Evolutionary conservation across 2,797 vertebrate genomes (phyloP).

Genomic region (Cossypha niveicapilla): DNA sequence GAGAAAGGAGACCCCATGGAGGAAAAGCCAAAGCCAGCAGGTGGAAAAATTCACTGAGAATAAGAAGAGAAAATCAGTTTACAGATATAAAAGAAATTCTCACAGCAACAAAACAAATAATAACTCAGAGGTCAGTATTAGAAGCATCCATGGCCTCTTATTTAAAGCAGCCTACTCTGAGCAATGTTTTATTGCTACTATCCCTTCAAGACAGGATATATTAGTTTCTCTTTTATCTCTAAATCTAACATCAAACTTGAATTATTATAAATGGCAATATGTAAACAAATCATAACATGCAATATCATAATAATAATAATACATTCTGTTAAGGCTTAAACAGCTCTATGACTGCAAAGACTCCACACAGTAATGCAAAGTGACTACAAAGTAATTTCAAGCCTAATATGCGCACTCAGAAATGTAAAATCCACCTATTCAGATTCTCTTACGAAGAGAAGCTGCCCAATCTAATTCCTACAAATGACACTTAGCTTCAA

Average conservation of each 20-base stretch:
- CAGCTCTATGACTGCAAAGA: background rate
- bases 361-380: background rate
- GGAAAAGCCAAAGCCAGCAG: background rate
- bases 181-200: background rate
- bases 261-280: background rate
- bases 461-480: background rate
- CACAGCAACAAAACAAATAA: slow-evolving; percentile 12
- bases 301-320: background rate
- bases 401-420: background rate
- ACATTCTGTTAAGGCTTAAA: background rate
- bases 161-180: background rate
- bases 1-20: background rate
- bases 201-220: background rate
- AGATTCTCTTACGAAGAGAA: background rate
- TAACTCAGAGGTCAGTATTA: background rate
- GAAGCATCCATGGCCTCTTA: background rate
- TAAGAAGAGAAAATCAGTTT: background rate
- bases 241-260: background rate
- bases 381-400: slow-evolving; percentile 15
- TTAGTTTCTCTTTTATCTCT: background rate
- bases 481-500: background rate
- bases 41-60: background rate
- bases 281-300: background rate
- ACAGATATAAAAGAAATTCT: slow-evolving; percentile 7
- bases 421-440: slow-evolving; percentile 12